Evolutionary conservation across 2,888 invertebrate genomes (phyloP), one percentile per base, ranked within the genome.

Genomic region (Tenthredo scrophulariae): DNA sequence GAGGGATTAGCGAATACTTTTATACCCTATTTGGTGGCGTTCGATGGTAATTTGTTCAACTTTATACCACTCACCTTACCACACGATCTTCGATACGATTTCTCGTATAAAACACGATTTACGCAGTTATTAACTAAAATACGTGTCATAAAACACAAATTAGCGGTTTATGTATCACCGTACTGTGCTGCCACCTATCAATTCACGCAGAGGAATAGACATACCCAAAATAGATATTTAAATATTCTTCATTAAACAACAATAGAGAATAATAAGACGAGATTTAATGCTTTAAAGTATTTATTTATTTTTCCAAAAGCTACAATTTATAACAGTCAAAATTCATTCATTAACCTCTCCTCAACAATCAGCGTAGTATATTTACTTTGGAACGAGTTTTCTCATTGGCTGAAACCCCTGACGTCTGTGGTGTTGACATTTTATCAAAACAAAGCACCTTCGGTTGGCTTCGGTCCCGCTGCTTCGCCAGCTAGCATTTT

Each of bases 391-490:
- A 85, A 85, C 86, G 86, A 84, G 85, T 84, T 43, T 77, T 65
- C 86, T 65, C 88, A 91, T 91, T 91, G 91, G 91, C 77, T 82
- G 87, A 84, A 15, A 46, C 40, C 84, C 84, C 86, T 89, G 89
- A 90, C 89, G 90, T 88, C 88, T 87, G 87, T 88, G 87, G 88
- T 90, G 92, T 91, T 91, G 92, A 91, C 90, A 91, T 92, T 91
- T 89, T 89, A 87, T 91, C 91, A 92, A 92, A 92, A 92, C 92
- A 92, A 92, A 92, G 92, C 90, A 90, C 86, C 86, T 87, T 89
- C 89, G 88, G 86, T 87, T 86, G 87, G 87, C 87, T 72, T 86
- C 26, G 84, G 80, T 88, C 79, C 65, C 82, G 70, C 40, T 67
- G 75, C 77, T 85, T 6, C 58, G 62, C 65, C 85, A 29, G 80